Evolutionary conservation across 2,113 vertebrate genomes (phyloP).

Genomic region (Machaerirhynchus nigripectus): DNA sequence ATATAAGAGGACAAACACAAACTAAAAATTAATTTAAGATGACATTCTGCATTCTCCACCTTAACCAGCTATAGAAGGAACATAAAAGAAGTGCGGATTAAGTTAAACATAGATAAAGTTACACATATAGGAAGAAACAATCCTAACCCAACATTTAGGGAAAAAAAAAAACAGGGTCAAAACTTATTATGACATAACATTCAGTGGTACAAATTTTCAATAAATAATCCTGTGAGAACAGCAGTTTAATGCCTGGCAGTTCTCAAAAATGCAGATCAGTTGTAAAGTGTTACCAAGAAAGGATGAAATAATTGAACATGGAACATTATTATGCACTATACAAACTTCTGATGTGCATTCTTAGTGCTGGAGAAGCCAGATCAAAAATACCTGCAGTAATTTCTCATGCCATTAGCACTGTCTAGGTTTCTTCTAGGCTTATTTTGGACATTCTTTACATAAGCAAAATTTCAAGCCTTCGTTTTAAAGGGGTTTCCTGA

Average conservation of each 20-base stretch:
- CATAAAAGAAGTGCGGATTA: background rate
- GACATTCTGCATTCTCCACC: background rate
- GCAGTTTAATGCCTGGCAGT: background rate
- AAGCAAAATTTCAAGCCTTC: background rate
- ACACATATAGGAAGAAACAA: background rate
- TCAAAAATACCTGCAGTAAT: background rate
- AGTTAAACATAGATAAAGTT: background rate
- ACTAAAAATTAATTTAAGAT: background rate
- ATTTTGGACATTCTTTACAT: background rate
- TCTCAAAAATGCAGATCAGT: background rate
- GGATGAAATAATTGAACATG: background rate
- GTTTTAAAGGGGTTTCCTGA: background rate
- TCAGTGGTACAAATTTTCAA: background rate
- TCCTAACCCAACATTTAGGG: background rate
- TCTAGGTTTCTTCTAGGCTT: background rate
- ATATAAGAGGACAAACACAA: background rate
- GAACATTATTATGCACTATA: background rate
- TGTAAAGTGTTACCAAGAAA: background rate
- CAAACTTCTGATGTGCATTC: background rate
- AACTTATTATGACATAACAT: background rate
- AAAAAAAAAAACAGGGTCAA: fast-evolving
- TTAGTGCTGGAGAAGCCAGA: background rate
- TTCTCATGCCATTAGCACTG: background rate
- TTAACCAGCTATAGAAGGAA: background rate
- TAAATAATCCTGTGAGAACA: background rate